These are phyloP conservation scores for Acronicta leporina DNA, from an alignment of 2,888 invertebrate genomes.

Conservation along the genomic window DNA sequence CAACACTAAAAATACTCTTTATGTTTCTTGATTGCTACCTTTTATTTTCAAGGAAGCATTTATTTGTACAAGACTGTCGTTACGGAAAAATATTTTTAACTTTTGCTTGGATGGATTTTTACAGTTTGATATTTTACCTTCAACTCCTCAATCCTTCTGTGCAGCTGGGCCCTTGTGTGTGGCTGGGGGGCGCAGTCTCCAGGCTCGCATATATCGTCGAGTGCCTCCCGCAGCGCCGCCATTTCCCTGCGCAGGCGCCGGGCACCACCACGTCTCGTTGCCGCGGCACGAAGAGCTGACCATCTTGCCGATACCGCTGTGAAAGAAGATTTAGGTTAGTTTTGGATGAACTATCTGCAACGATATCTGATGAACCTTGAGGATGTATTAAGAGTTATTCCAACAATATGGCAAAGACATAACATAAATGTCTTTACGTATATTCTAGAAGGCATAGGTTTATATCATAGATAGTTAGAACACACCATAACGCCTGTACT, in stretches of 20 bases:
- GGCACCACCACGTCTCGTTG: constrained; percentile 82
- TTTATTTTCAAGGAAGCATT: too few relatives aligned
- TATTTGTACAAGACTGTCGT: too few relatives aligned
- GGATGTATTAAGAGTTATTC: too few relatives aligned
- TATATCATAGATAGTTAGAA: too few relatives aligned
- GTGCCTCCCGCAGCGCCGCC: constrained; percentile 88
- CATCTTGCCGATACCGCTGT: constrained; percentile 85
- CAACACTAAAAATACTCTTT: too few relatives aligned
- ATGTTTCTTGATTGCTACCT: too few relatives aligned
- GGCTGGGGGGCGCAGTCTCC: constrained; percentile 89
- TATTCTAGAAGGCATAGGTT: too few relatives aligned
- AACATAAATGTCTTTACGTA: too few relatives aligned
- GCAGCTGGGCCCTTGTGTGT: constrained; percentile 84
- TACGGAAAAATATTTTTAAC: too few relatives aligned
- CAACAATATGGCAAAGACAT: too few relatives aligned
- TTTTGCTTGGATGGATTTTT: not conserved
- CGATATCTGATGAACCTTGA: not conserved
- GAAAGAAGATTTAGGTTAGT: constrained; percentile 22
- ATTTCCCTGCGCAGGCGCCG: constrained; percentile 90
- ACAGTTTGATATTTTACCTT: constrained; percentile 66
- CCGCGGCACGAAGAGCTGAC: constrained; percentile 84
- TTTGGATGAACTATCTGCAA: not conserved
- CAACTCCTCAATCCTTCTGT: constrained; percentile 83
- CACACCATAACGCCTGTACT: too few relatives aligned
- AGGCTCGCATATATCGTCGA: constrained; percentile 90